Conservation (phyloP, 1,140 invertebrate species). For the Drosophila cardini region DNA sequence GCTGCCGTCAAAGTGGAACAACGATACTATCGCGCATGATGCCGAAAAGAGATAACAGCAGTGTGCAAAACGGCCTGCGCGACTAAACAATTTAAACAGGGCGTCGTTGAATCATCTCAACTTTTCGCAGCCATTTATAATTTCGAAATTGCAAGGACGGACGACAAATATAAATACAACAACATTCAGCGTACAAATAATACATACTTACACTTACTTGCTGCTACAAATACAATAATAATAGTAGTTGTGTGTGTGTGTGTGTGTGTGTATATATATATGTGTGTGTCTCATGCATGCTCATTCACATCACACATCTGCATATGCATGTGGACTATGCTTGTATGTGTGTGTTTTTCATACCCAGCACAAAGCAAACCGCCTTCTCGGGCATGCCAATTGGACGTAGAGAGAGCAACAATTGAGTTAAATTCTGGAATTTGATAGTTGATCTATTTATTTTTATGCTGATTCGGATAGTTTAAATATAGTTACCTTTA, state of each 20-base stretch:
- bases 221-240: conserved; percentile 1
- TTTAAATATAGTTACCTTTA: too few relatives aligned
- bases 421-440: too few relatives aligned
- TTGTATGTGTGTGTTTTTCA: neutral
- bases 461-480: too few relatives aligned
- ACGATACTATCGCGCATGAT: conserved; percentile 15
- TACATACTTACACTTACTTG: neutral
- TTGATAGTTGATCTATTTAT: too few relatives aligned
- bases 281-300: neutral
- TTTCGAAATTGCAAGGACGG: conserved; percentile 36
- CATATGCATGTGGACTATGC: neutral
- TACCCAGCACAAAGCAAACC: neutral
- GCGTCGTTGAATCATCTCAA: conserved; percentile 40
- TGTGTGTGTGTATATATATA: too few relatives aligned
- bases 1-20: conserved; percentile 10
- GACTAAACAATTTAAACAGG: conserved; percentile 27
- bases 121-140: conserved; percentile 49
- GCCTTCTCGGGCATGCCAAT: too few relatives aligned
- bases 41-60: conserved; percentile 30
- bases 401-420: too few relatives aligned
- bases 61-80: neutral
- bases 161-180: conserved; percentile 1
- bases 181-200: neutral
- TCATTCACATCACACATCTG: conserved; percentile 4
- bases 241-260: neutral